Conservation (phyloP, 2,113 vertebrate species). For the Brienomyrus brachyistius region DNA sequence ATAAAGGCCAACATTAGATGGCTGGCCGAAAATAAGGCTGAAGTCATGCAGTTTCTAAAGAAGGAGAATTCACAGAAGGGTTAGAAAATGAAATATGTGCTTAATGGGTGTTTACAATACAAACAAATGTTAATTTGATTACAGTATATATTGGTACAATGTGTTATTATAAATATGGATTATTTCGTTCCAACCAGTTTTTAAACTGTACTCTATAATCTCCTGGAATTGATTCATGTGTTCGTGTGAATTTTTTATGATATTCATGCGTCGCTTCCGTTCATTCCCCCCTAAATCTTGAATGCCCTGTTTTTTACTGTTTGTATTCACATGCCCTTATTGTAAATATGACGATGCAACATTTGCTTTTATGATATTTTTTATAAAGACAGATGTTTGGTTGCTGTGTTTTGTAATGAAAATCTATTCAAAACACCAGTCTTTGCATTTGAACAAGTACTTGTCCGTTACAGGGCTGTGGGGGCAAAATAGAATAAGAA, state of each 20-base stretch:
- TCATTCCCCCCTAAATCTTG: not conserved
- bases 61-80: constrained; percentile 59
- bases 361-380: not conserved
- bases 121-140: constrained; percentile 8
- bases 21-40: constrained; percentile 59
- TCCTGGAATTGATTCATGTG: not conserved
- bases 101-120: constrained; percentile 71
- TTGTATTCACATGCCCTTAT: not conserved
- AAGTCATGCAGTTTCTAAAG: constrained; percentile 51
- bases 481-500: not conserved
- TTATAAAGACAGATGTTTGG: not conserved
- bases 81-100: constrained; percentile 74
- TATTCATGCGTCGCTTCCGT: not conserved
- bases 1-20: constrained; percentile 77
- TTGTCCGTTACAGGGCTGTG: not conserved
- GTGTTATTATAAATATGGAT: not conserved
- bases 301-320: not conserved
- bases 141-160: not conserved
- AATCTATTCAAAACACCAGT: not conserved
- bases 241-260: not conserved
- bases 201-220: not conserved
- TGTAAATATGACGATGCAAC: not conserved
- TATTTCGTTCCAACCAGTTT: not conserved
- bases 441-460: not conserved
- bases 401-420: not conserved